Evolutionary conservation across 2,888 invertebrate species (phyloP).

Genomic region (Ormyrus rosae): DNA sequence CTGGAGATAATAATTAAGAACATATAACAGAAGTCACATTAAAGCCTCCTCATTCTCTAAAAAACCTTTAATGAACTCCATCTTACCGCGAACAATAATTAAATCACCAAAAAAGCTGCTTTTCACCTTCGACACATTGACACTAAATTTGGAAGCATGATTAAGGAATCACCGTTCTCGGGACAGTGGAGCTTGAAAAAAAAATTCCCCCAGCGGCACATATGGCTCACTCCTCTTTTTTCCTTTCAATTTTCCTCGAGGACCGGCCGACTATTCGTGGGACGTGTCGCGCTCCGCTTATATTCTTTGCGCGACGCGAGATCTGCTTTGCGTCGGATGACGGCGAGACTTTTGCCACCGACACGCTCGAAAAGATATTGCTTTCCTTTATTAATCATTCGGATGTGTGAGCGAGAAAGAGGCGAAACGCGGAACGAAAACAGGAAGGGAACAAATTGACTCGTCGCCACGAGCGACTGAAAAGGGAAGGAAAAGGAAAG

Average conservation of each 20-base stretch:
- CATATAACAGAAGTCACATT: too few species aligned
- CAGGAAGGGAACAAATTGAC: too few species aligned
- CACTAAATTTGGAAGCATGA: too few species aligned
- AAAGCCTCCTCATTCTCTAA: too few species aligned
- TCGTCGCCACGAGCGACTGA: conserved; percentile 25
- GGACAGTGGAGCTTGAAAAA: background rate
- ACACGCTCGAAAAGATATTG: background rate
- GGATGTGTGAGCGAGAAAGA: too few species aligned
- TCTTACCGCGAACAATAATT: too few species aligned
- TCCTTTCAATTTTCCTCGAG: conserved; percentile 28
- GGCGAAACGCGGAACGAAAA: too few species aligned
- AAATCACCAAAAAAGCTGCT: too few species aligned
- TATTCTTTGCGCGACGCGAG: conserved; percentile 9
- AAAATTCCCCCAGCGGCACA: conserved; percentile 5
- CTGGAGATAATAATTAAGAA: too few species aligned
- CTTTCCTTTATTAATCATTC: background rate
- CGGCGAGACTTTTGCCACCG: conserved; percentile 2
- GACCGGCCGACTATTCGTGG: background rate
- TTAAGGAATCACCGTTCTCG: conserved; percentile 10
- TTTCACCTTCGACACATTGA: too few species aligned
- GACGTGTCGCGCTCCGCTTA: conserved; percentile 12
- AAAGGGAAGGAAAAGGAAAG: background rate
- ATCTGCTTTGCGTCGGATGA: background rate
- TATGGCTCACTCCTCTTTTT: conserved; percentile 6
- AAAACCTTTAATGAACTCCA: too few species aligned